Base-by-base conservation (phyloP, 2,113 vertebrate genomes). In the Trachemys scripta region DNA sequence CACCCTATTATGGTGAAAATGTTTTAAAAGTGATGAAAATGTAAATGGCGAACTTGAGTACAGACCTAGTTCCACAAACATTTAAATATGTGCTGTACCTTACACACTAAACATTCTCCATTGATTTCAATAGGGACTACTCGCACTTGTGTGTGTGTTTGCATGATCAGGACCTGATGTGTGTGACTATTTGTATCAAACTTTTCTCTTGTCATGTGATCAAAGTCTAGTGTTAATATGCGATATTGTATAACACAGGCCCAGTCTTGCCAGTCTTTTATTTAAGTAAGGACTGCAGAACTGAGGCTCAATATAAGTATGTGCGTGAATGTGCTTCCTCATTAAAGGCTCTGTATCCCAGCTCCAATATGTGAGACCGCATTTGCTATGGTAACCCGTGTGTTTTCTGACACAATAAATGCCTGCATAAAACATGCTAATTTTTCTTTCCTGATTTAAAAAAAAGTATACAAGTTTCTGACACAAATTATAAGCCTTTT, bases 401-500 rank as follows among this genome's bases (percentile, higher is more conserved):
- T 2, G 0, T 91, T 86, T 92, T 92, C 38, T 80, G 75, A n/a
- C 50, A 89, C 42, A 12, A 47, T 65, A 51, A 82, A 69, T 53
- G 59, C 54, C 53, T 84, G 42, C 69, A 80, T 59, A 47, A 82
- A 92, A 24, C 53, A 13, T 16, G 9, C 20, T 49, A 45, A 14
- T 29, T 69, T 85, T 82, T 62, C 51, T 90, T 78, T 42, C 29
- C 5, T 3, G 0, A 0, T 85, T 85, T 86, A 49, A 53, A 47
- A 10, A 2, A 10, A 13, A 31, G 6, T 31, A 27, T 24, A 22
- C 87, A 80, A 49, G 69, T 89, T 95, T 97, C 85, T 93, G 85
- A 57, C 92, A 92, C 54, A 89, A 95, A 96, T 57, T 31, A 80
- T 92, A 90, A 95, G 22, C 54, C 78, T 84, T 93, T 95, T 93